phyloP scores from a whole-genome alignment of 2,888 invertebrate species.

The Nomada ruficornis region DNA sequence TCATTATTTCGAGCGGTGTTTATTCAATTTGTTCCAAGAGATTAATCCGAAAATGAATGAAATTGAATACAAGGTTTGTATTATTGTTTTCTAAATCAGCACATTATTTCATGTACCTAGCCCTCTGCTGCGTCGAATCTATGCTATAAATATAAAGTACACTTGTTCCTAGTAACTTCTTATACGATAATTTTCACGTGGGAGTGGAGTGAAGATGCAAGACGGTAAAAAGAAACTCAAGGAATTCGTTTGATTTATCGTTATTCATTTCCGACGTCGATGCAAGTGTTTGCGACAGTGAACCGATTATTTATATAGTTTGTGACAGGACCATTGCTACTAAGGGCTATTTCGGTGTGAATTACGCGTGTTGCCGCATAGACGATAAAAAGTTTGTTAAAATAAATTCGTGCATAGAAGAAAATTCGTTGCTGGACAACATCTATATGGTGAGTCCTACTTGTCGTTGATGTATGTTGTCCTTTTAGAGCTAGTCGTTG shows the following conservation, averaged over 20 bases:
- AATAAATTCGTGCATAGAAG: slow-evolving; percentile 32
- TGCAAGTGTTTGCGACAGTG: slow-evolving; percentile 29
- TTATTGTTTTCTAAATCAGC: slow-evolving; percentile 5
- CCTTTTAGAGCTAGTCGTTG: slow-evolving; percentile 17
- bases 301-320: slow-evolving; percentile 13
- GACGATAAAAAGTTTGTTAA: slow-evolving; percentile 35
- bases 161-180: too few species aligned
- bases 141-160: too few species aligned
- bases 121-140: background rate
- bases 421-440: slow-evolving; percentile 35
- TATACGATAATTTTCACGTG: slow-evolving; percentile 12
- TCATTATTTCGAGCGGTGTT: background rate
- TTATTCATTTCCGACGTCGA: slow-evolving; percentile 12
- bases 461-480: slow-evolving; percentile 26
- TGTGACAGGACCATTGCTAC: slow-evolving; percentile 21
- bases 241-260: slow-evolving; percentile 12
- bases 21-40: background rate
- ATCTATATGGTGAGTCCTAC: slow-evolving; percentile 49
- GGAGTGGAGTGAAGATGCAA: slow-evolving; percentile 43
- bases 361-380: slow-evolving; percentile 6
- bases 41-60: background rate
- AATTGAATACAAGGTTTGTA: background rate
- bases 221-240: background rate
- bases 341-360: slow-evolving; percentile 21
- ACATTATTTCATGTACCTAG: background rate